Evolutionary conservation across 2,888 invertebrate genomes (phyloP).

Genomic region (Ophion ventricosus): DNA sequence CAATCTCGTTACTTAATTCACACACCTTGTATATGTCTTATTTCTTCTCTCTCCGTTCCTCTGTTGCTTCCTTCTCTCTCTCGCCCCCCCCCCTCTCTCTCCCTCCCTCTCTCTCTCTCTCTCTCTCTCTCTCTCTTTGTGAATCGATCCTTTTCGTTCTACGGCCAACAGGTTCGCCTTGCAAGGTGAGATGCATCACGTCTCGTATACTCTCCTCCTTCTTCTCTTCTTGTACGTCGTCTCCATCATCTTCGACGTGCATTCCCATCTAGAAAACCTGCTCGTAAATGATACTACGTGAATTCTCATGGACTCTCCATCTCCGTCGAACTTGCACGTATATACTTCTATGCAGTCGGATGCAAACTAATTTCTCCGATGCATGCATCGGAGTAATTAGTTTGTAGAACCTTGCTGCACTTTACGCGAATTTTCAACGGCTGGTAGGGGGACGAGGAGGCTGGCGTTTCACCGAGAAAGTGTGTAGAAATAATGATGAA

Average conservation of each 20-base stretch:
- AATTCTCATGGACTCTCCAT: constrained; percentile 56
- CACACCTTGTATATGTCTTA: constrained; percentile 52
- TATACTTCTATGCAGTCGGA: background rate
- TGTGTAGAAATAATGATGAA: too few species aligned
- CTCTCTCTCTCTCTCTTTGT: constrained; percentile 43
- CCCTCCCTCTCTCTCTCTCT: background rate
- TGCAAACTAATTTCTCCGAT: background rate
- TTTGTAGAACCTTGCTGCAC: background rate
- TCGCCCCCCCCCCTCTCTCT: background rate
- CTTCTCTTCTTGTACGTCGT: constrained; percentile 47
- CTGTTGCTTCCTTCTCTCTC: too few species aligned
- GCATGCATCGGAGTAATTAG: too few species aligned
- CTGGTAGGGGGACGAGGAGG: too few species aligned
- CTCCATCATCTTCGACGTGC: constrained; percentile 49
- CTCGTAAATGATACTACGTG: constrained; percentile 46
- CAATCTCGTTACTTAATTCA: too few species aligned
- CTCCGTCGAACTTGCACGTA: constrained; percentile 5
- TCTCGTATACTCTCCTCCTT: constrained; percentile 61
- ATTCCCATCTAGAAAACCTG: constrained; percentile 47
- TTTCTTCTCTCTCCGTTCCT: too few species aligned
- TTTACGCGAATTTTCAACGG: too few species aligned
- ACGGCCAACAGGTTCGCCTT: constrained; percentile 78
- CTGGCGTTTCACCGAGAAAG: too few species aligned
- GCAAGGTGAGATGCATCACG: constrained; percentile 79
- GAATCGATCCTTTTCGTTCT: constrained; percentile 70